Percentiles rank a stretch among this genome's conserved stretches.
These are phyloP conservation scores for Syngnathus acus DNA, from an alignment of 2,797 vertebrate species.

Conservation along the genomic window DNA sequence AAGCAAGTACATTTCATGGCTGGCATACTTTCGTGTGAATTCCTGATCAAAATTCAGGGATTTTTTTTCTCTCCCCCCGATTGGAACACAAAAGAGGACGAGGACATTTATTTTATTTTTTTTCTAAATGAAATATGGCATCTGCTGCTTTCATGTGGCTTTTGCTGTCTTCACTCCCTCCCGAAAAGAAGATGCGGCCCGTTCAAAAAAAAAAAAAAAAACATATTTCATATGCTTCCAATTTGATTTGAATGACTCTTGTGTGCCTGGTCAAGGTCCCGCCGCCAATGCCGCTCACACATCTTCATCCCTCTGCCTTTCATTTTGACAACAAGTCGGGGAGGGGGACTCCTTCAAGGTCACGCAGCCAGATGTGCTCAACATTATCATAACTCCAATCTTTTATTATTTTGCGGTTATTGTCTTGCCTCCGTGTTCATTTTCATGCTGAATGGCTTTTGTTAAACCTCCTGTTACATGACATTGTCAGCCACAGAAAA, in stretches of 20 bases:
- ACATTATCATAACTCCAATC: constrained; percentile 62
- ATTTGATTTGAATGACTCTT: constrained; percentile 65
- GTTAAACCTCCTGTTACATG: background rate
- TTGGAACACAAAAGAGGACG: background rate
- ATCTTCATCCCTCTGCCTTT: constrained; percentile 79
- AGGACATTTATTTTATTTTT: background rate
- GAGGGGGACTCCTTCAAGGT: constrained; percentile 33
- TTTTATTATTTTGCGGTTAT: constrained; percentile 9
- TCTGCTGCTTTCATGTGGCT: constrained; percentile 57
- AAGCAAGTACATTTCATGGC: constrained; percentile 92
- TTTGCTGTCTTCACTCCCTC: constrained; percentile 39
- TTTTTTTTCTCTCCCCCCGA: background rate
- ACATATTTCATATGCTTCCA: constrained; percentile 63
- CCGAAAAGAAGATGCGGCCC: constrained; percentile 49
- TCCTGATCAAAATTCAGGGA: constrained; percentile 27
- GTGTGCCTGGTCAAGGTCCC: constrained; percentile 55
- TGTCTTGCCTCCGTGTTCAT: background rate
- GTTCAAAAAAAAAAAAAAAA: constrained; percentile 22
- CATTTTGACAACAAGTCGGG: constrained; percentile 50
- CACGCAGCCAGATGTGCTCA: constrained; percentile 52
- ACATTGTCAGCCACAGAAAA: background rate
- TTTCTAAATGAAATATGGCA: constrained; percentile 48
- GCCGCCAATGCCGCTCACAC: constrained; percentile 33
- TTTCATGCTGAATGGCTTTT: background rate
- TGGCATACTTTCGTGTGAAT: constrained; percentile 96